Base-by-base conservation (phyloP, 1,140 invertebrate genomes). In the Euura saliciscinereae region DNA sequence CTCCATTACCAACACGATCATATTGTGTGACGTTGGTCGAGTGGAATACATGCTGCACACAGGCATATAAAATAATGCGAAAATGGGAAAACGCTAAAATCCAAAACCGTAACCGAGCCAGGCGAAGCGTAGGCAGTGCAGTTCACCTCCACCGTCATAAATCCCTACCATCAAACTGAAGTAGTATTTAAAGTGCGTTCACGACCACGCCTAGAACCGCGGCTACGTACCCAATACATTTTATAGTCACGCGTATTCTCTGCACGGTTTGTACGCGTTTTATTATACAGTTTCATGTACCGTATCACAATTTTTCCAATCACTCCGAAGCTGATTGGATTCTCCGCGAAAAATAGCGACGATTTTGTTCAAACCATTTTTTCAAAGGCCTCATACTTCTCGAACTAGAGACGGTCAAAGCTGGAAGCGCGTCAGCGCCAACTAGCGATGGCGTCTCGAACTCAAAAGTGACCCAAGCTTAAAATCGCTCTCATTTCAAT, bases 71-170 rank as follows among this genome's bases (percentile, higher is more conserved):
- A 59, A 59, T 59, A 28, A 59, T 59, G 51, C 13, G 51, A 59
- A 59, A 59, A 59, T n/a, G 51, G 8, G 51, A 59, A 59, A 59
- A 59, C 51, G 51, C 51, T 8, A 59, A 51, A 51, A 51, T n/a
- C 7, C 46, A n/a, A 59, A 59, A 59, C 51, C 51, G 5, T n/a
- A 11, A 51, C 46, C 46, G 11, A 6, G 46, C 6, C 46, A 6
- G 11, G 6, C 6, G 11, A 6, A 7, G 11, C 46, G 46, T 7
- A 6, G 6, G 11, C 51, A 4, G 5, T n/a, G 13, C 51, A 8
- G 51, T 59, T 59, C 51, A 59, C 51, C 10, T 59, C 13, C 13
- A 59, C 51, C 51, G 8, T 59, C 51, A n/a, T 59, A 59, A 59
- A 59, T 59, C 51, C 51, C 8, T 59, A 8, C 10, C 13, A n/a